These are phyloP conservation scores for Mactra quadrangularis DNA, from an alignment of 1,140 invertebrate species.

Conservation along the genomic window DNA sequence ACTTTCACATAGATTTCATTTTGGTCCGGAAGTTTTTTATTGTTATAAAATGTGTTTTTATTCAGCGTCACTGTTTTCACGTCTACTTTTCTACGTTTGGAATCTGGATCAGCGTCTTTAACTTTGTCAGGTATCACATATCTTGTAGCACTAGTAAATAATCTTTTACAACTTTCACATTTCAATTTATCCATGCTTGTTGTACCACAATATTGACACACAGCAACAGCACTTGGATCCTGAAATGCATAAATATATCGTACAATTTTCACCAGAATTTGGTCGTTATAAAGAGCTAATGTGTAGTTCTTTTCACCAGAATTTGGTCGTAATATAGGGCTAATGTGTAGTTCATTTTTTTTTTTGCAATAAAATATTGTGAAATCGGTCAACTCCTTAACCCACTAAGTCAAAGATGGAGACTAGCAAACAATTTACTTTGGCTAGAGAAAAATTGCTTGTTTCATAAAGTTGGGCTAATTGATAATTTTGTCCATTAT, in stretches of 20 bases:
- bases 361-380: no score
- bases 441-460: no score
- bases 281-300: no score
- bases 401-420: no score
- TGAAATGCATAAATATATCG: constrained; percentile 21
- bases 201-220: constrained; percentile 58
- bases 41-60: constrained; percentile 52
- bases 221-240: constrained; percentile 46
- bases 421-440: no score
- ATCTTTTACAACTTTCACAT: constrained; percentile 60
- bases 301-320: no score
- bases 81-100: constrained; percentile 53
- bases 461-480: no score
- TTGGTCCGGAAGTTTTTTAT: constrained; percentile 43
- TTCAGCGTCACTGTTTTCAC: constrained; percentile 2
- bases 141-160: constrained; percentile 50
- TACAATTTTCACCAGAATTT: no score
- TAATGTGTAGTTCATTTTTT: no score
- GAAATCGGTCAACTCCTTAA: no score
- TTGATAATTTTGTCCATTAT: no score
- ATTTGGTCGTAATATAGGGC: no score
- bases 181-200: constrained; percentile 43
- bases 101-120: constrained; percentile 26
- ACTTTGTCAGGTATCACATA: constrained; percentile 17
- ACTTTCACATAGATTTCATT: constrained; percentile 45